These are phyloP conservation scores for Schizopygopsis pylzovi DNA, from an alignment of 2,797 vertebrate genomes.

Conservation along the genomic window DNA sequence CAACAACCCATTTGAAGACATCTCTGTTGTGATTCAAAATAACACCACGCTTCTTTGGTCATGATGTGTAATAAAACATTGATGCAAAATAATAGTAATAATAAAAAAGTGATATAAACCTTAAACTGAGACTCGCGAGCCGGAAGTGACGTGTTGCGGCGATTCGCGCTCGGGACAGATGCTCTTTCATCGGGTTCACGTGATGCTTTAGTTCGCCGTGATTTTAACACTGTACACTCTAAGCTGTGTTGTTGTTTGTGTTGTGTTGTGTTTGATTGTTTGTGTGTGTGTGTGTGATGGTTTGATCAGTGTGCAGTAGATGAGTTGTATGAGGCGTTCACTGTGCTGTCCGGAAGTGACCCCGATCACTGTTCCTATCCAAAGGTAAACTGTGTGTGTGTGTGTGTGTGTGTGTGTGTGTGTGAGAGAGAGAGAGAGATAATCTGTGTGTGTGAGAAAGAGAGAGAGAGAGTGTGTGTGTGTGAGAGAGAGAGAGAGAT, in stretches of 20 bases:
- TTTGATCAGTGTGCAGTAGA: conserved; percentile 73
- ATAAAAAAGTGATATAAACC: not conserved
- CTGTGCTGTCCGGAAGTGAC: conserved; percentile 91
- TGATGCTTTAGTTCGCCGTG: not conserved
- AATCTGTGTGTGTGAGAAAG: no score
- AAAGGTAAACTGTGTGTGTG: conserved; percentile 72
- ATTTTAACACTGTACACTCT: not conserved
- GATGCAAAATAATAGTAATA: not conserved
- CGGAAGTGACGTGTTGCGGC: conserved; percentile 40
- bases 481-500: no score
- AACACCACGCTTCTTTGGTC: no score
- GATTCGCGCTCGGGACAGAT: conserved; percentile 45
- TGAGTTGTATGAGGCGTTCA: conserved; percentile 82
- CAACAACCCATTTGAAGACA: not conserved
- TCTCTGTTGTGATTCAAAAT: not conserved
- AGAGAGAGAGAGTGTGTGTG: no score
- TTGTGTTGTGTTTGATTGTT: conserved; percentile 56
- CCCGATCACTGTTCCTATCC: conserved; percentile 90
- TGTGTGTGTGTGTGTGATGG: conserved; percentile 7
- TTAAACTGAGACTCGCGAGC: not conserved
- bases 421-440: no score
- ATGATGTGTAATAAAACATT: no score
- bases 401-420: no score
- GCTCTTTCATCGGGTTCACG: not conserved
- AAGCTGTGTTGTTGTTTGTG: conserved; percentile 34